Evolutionary conservation across 2,888 invertebrate species (phyloP), one percentile per base, ranked within the genome.

Genomic region (Agrotis segetum): DNA sequence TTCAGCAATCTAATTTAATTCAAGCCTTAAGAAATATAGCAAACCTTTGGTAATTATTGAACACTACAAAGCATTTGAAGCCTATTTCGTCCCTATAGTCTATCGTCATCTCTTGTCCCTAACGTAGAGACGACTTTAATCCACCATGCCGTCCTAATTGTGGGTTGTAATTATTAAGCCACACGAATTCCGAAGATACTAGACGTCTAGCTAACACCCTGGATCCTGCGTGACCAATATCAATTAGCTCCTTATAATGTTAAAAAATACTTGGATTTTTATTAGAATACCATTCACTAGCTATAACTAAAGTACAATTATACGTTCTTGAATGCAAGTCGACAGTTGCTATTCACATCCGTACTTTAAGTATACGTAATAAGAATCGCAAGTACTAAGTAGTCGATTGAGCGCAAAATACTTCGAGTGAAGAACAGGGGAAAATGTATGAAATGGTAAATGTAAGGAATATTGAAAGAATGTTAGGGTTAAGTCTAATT

Each of bases 271-370:
- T 11, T 44, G 59, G 13, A 49, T 72, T 72, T 68, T 62, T 56
- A 67, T 75, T 34, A 4, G 14, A 46, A 66, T 76, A 29, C 65
- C 62, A 49, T 16, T 74, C 21, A 49, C 11, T 44, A 55, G 17
- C 71, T 47, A 60, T 71, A 70, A 65, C 17, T 71, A 62, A 46
- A 63, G 47, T 50, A 65, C 68, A 82, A 82, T 81, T 75, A 79
- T 75, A 70, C 70, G 59, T 67, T 60, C 59, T 70, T 71, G 67
- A 72, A 79, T 71, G 79, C 69, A 70, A 82, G 21, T 63, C 40
- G 29, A 11, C 14, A 56, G 66, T 70, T 2, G 58, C 53, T 72
- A 81, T 82, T 67, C 44, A 70, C 83, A 83, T 83, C 67, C 77
- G 68, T 49, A 59, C 46, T 4, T 56, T 58, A 82, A 76, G 70